These are phyloP conservation scores for Loripinus fragilis DNA, from an alignment of 2,888 invertebrate species.

Conservation along the genomic window DNA sequence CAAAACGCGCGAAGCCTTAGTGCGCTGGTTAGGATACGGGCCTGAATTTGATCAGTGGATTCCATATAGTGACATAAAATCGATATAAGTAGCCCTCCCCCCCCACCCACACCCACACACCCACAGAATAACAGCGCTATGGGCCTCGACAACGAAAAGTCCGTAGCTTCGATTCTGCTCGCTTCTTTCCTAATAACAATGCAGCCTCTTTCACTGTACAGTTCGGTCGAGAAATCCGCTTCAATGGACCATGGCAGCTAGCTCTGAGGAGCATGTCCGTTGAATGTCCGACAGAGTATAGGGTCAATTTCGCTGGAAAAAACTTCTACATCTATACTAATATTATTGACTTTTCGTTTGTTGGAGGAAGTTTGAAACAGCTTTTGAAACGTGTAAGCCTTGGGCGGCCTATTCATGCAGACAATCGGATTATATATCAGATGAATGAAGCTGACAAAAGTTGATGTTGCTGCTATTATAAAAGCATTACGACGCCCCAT, in stretches of 20 bases:
- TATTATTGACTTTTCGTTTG: constrained; percentile 14
- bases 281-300: background rate
- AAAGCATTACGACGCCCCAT: background rate
- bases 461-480: constrained; percentile 2
- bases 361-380: constrained; percentile 11
- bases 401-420: background rate
- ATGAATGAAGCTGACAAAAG: background rate
- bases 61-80: background rate
- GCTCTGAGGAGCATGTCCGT: background rate
- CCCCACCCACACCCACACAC: background rate
- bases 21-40: background rate
- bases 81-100: background rate
- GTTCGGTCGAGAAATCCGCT: background rate
- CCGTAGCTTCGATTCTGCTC: background rate
- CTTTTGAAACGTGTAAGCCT: constrained; percentile 20
- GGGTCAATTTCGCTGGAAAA: background rate
- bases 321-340: constrained; percentile 14
- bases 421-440: constrained; percentile 1
- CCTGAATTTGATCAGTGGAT: constrained; percentile 11
- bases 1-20: background rate
- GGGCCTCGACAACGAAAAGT: no score
- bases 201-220: constrained; percentile 4
- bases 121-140: background rate
- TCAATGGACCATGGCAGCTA: background rate
- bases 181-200: background rate